Percentiles rank a stretch among this genome's conserved stretches.
Evolutionary conservation across 2,888 invertebrate species (phyloP).

Genomic region (Rapana venosa): DNA sequence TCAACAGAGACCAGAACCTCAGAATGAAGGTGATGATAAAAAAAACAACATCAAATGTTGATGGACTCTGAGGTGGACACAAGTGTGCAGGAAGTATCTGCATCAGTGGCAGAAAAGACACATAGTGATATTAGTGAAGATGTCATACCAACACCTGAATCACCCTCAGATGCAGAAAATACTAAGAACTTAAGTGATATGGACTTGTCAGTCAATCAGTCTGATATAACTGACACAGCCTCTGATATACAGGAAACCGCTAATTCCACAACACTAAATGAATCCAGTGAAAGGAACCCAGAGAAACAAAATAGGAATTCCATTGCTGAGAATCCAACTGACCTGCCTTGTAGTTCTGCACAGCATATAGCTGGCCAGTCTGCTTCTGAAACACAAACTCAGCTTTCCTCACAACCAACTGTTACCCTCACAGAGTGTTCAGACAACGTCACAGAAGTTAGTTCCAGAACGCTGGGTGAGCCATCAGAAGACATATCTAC

Average conservation of each 20-base stretch:
- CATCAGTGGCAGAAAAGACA: not conserved
- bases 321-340: not conserved
- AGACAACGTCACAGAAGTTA: not conserved
- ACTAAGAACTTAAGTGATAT: not conserved
- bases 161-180: not conserved
- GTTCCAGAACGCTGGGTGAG: not conserved
- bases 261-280: not conserved
- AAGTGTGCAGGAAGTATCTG: not conserved
- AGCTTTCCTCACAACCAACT: not conserved
- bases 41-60: not conserved
- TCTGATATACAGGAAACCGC: not conserved
- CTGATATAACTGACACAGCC: not conserved
- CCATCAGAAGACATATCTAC: not conserved
- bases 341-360: not conserved
- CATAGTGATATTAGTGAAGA: not conserved
- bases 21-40: not conserved
- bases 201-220: not conserved
- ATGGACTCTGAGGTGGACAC: not conserved
- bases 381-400: not conserved
- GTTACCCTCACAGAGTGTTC: not conserved
- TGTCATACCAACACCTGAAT: not conserved
- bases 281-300: not conserved
- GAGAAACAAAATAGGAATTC: not conserved
- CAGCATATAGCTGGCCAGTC: not conserved
- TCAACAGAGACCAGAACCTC: not conserved